Base-by-base conservation (phyloP, 2,888 invertebrate genomes). In the Lasioglossum villosulum region DNA sequence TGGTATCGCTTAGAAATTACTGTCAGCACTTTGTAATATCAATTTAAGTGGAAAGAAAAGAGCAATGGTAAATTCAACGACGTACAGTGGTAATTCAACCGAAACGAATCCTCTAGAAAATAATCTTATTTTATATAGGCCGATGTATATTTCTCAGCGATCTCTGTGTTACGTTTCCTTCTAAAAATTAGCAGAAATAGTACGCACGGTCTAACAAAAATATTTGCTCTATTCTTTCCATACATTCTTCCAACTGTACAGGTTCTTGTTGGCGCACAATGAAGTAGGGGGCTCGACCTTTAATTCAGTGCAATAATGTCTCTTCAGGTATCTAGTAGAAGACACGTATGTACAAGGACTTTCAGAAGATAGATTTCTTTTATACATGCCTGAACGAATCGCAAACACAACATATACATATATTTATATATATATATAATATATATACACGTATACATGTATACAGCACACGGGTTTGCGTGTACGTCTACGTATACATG, bases 251-350 rank as follows among this genome's bases (percentile, higher is more conserved):
- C 75, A 68, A 86, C 63, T 86, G 72, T 87, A 90, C 89, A 91
- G 93, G 92, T 89, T 94, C 94, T 94, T 94, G 94, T 94, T 94
- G 93, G 94, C 94, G 93, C 93, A 94, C 93, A 93, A 93, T 93
- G 92, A 91, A 91, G 89, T 87, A 90, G 92, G 91, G 93, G 93
- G 92, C 93, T 94, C 93, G 88, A 93, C 93, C 93, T 91, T 93
- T 91, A 93, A 94, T 94, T 94, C 89, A 93, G 92, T 88, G 89
- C 91, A 92, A 92, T 90, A 91, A 91, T 91, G 89, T 88, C 87
- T 82, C 86, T 86, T 88, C 86, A 86, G 82, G 75, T 89, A 91
- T 84, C 90, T 86, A 90, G 89, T 89, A 89, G 89, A 89, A 90
- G 90, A 89, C 86, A 78, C 82, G 68, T 89, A 90, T 89, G 74